phyloP scores from a whole-genome alignment of 2,797 vertebrate species.

The Prunella strophiata region DNA sequence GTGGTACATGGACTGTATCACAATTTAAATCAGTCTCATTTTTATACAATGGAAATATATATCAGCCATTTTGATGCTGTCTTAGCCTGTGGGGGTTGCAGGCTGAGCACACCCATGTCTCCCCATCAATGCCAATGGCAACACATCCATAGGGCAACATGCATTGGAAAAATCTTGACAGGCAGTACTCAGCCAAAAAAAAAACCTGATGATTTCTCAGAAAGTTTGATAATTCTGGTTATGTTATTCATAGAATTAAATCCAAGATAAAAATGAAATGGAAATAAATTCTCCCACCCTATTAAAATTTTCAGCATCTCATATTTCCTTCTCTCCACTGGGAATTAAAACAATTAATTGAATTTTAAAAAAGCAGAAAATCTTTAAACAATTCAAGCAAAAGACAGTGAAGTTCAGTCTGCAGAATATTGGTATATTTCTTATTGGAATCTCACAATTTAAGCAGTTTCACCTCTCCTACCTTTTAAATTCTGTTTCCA shows the following conservation, averaged over 20 bases:
- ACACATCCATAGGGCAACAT: background rate
- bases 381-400: background rate
- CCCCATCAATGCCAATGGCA: background rate
- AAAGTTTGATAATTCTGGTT: background rate
- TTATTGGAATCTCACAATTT: background rate
- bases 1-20: fast-evolving
- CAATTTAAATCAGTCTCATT: background rate
- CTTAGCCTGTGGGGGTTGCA: background rate
- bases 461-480: background rate
- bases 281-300: background rate
- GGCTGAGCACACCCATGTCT: background rate
- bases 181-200: background rate
- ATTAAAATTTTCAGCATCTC: background rate
- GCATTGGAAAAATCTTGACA: background rate
- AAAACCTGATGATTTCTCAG: fast-evolving
- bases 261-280: background rate
- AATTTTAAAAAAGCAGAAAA: background rate
- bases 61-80: background rate
- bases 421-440: background rate
- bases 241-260: background rate
- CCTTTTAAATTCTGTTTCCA: background rate
- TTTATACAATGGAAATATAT: background rate
- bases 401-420: background rate
- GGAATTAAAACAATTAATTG: background rate
- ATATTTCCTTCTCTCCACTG: background rate